Conservation (phyloP, 2,888 invertebrate species). For the Thalpophila matura region DNA sequence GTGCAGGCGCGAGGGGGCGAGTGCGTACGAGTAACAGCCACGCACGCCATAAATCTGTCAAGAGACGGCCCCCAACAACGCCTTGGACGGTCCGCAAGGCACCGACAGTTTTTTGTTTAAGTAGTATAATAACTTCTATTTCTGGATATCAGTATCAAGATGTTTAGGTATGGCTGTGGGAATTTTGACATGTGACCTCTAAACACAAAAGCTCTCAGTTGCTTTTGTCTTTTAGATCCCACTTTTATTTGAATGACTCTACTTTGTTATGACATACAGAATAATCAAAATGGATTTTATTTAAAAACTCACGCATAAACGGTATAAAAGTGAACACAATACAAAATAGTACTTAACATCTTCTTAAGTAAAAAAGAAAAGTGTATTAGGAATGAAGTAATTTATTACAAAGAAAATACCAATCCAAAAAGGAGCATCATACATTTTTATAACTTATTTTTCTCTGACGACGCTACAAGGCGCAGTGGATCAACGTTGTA, state of each 20-base stretch:
- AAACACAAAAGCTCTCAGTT: too few species aligned
- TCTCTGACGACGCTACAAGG: constrained; percentile 69
- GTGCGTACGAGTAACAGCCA: constrained; percentile 80
- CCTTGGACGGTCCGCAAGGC: constrained; percentile 78
- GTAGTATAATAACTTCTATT: constrained; percentile 63
- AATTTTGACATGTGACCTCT: constrained; percentile 37
- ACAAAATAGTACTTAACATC: too few species aligned
- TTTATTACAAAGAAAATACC: not conserved
- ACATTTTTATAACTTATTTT: constrained; percentile 1
- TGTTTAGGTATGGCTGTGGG: constrained; percentile 49
- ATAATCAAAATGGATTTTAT: not conserved
- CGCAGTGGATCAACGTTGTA: constrained; percentile 73
- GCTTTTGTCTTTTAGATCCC: too few species aligned
- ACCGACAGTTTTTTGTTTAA: constrained; percentile 66
- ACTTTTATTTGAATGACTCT: not conserved
- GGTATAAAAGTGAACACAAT: too few species aligned
- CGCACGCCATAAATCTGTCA: constrained; percentile 88
- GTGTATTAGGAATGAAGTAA: not conserved
- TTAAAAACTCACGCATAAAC: not conserved
- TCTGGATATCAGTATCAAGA: constrained; percentile 58
- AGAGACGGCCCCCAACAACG: constrained; percentile 80
- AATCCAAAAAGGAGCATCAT: not conserved
- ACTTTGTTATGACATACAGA: not conserved
- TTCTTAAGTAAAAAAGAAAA: too few species aligned
- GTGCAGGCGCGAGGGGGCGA: constrained; percentile 52